Percentiles rank a stretch among this genome's conserved stretches.
phyloP scores from a whole-genome alignment of 2,797 vertebrate genomes.

The Simalia tracyae region DNA sequence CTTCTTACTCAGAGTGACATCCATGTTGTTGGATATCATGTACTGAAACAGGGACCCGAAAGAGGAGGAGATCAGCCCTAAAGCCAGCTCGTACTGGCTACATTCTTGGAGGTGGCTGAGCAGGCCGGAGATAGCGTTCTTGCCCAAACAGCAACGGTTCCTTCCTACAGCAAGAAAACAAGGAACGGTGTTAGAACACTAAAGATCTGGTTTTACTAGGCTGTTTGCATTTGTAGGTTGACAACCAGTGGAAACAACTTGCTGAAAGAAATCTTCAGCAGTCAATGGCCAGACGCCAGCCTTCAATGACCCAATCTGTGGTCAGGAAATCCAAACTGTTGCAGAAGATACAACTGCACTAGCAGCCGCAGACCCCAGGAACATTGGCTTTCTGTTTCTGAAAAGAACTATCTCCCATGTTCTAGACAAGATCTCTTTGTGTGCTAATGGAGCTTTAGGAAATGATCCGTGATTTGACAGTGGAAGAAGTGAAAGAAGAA shows the following conservation, averaged over 20 bases:
- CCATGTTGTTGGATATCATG: constrained; percentile 82
- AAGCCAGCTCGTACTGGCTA: constrained; percentile 88
- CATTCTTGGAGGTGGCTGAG: constrained; percentile 90
- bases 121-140: constrained; percentile 77
- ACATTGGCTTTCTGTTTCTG: neutral
- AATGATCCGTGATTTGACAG: neutral
- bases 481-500: no score
- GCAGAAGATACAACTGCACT: neutral
- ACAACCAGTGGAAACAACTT: no score
- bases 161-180: constrained; percentile 54
- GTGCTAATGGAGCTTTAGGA: neutral
- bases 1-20: constrained; percentile 76
- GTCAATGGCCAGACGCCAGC: neutral
- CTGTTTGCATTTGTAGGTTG: neutral
- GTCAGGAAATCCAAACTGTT: neutral
- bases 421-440: neutral
- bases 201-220: neutral
- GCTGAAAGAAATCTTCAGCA: neutral
- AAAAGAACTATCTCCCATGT: neutral
- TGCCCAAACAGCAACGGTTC: constrained; percentile 75
- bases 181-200: neutral
- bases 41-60: constrained; percentile 88
- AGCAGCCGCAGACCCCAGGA: no score
- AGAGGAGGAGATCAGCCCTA: constrained; percentile 79
- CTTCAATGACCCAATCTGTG: neutral